Evolutionary conservation across 2,113 vertebrate genomes (phyloP), one percentile per base, ranked within the genome.

Genomic region (Trichechus manatus): DNA sequence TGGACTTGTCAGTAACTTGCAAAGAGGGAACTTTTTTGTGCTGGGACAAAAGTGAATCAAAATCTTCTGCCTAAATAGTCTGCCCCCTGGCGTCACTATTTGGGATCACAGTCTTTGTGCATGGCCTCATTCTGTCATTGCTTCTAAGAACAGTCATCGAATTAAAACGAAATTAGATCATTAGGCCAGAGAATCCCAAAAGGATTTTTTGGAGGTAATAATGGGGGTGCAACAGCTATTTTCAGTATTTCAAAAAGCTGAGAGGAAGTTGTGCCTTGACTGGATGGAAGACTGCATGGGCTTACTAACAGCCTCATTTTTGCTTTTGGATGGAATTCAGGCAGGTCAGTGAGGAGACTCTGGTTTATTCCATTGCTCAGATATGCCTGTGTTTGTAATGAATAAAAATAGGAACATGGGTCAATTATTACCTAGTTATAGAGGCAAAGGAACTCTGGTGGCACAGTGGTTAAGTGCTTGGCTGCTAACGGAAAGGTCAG

Each of bases 161-260:
- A 50, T 77, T 79, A 50, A 89, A 92, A 85, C 64, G 77, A 95
- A 97, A 96, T 94, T 72, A 79, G 91, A 94, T 97, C 91, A 93
- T 91, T 87, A 93, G 96, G 68, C 39, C 94, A 95, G 79, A 75
- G 86, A 78, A 47, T 91, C 96, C 89, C 94, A 81, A 17, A 77
- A 93, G 94, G 75, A 59, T 29, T 84, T 97, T 96, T 96, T 2
- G 2, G 83, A 94, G 68, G 6, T 89, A 89, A 83, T 89, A 83
- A 82, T 64, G 47, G 63, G 68, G 14, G 83, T 87, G 72, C 50
- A 50, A 64, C 93, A 93, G 63, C 93, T 96, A 91, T 97, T 97
- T 95, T 89, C 22, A 87, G 92, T 64, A 68, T 94, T 97, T 95
- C 70, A 25, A 47, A 84, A 95, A 92, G 75, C 59, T 47, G 81